These are phyloP conservation scores for Astyanax mexicanus DNA, from an alignment of 2,797 vertebrate genomes.

Conservation along the genomic window DNA sequence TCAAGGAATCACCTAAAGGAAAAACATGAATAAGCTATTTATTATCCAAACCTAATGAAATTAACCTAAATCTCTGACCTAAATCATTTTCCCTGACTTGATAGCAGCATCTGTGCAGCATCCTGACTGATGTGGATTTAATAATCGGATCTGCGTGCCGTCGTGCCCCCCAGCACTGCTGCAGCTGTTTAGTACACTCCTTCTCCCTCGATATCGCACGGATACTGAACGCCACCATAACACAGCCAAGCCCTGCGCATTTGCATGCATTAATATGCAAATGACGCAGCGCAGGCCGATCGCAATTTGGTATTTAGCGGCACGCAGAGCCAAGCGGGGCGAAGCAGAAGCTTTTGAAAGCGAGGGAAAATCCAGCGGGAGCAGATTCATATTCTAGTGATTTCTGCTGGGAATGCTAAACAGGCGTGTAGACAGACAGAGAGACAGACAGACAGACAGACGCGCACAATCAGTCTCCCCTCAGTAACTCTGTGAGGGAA, in stretches of 20 bases:
- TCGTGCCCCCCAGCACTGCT: not conserved
- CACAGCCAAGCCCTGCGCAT: slow-evolving; percentile 29
- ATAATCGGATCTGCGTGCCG: not conserved
- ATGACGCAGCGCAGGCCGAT: slow-evolving; percentile 35
- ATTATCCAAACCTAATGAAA: too few species aligned
- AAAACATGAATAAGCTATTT: too few species aligned
- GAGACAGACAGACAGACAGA: not conserved
- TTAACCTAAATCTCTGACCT: too few species aligned
- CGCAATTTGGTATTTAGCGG: slow-evolving; percentile 29
- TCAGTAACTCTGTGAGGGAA: not conserved
- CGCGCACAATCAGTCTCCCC: slow-evolving; percentile 2
- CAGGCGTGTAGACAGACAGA: too few species aligned
- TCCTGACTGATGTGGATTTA: not conserved
- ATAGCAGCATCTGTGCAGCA: not conserved
- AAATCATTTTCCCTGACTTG: not conserved
- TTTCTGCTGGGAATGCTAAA: not conserved
- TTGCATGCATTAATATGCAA: slow-evolving; percentile 54
- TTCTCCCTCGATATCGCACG: slow-evolving; percentile 2
- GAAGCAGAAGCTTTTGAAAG: slow-evolving; percentile 12
- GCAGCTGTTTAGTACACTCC: not conserved
- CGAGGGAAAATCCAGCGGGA: slow-evolving; percentile 14
- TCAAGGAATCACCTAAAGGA: too few species aligned
- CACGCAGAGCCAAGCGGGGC: slow-evolving; percentile 9
- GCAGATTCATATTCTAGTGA: not conserved
- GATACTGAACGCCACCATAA: slow-evolving; percentile 28